Evolutionary conservation across 2,113 vertebrate genomes (phyloP), one percentile per base, ranked within the genome.

Genomic region (Corynorhinus townsendii): DNA sequence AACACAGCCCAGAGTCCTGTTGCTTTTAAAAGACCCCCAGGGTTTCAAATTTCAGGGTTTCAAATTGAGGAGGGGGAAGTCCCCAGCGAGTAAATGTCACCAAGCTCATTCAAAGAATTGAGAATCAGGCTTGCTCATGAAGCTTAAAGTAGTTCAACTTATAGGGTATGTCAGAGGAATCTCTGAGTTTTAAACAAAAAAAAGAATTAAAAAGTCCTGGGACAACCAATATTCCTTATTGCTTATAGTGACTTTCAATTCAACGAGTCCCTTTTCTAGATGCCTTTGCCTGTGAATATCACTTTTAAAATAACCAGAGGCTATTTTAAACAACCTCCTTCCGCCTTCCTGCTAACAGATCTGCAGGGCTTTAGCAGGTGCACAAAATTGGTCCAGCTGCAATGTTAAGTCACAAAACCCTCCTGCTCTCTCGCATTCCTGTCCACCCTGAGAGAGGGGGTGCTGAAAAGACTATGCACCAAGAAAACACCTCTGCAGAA

Each of bases 1-100:
- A 98, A 98, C 98, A 98, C 45, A 97, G 94, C 72, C 97, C 95
- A 96, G 97, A 98, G 97, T 96, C 52, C 95, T 93, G 30, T 89
- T 86, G 52, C 94, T 98, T 98, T 98, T 98, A 96, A 98, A 98
- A 91, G 92, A 96, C 97, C 96, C 95, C 96, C 92, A 96, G 95
- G 96, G 92, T 98, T 98, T 98, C 98, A 97, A 98, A 98, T 95
- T 98, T 95, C 97, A 98, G 94, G 26, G 59, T 28, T 64, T 89
- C 96, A 62, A 62, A 62, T 28, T n/a, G 92, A 26, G 33, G 94
- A 97, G 89, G 95, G 89, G 95, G 94, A 96, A 95, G 91, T 89
- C 89, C 95, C 94, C 0, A 96, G 93, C 86, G 94, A 97, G 97
- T 97, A 98, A 98, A 98, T 54, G 95, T 96, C 97, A 95, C 76